These are phyloP conservation scores for Alca torda DNA, from an alignment of 2,797 vertebrate species.

Conservation along the genomic window DNA sequence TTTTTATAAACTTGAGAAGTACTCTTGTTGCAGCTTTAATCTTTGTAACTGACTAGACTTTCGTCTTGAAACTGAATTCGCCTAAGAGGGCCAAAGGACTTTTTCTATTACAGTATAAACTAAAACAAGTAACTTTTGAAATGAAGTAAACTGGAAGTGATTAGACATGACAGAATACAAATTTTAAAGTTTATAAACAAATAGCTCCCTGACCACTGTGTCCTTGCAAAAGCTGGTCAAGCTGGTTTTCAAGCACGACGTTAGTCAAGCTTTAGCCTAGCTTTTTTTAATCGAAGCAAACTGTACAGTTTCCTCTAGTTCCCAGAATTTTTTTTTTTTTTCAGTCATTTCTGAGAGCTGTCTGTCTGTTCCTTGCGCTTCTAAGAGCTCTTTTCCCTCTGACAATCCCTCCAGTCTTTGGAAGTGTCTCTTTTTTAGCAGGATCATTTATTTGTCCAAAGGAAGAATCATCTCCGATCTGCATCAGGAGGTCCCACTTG, in stretches of 20 bases:
- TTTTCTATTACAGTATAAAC: not conserved
- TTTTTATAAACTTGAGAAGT: not conserved
- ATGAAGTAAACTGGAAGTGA: not conserved
- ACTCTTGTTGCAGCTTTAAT: not conserved
- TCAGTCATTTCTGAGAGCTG: not conserved
- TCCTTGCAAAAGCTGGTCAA: not conserved
- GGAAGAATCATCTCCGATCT: not conserved
- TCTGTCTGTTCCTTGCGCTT: not conserved
- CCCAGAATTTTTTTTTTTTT: accelerated
- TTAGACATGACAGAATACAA: not conserved
- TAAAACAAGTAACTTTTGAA: not conserved
- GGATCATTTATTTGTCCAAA: not conserved
- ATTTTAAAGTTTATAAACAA: not conserved
- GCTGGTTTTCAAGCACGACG: not conserved
- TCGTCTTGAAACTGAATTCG: not conserved
- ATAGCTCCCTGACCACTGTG: not conserved
- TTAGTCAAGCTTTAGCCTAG: not conserved
- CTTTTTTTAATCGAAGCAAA: not conserved
- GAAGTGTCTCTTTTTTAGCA: not conserved
- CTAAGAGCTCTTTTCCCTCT: not conserved
- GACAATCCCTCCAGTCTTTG: not conserved
- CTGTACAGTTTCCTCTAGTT: not conserved
- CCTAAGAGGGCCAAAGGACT: not conserved
- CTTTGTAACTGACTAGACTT: not conserved
- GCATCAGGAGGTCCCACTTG: not conserved